Percentiles rank a stretch among this genome's conserved stretches.
Evolutionary conservation across 1,140 invertebrate species (phyloP).

Genomic region (Brachionus plicatilis): DNA sequence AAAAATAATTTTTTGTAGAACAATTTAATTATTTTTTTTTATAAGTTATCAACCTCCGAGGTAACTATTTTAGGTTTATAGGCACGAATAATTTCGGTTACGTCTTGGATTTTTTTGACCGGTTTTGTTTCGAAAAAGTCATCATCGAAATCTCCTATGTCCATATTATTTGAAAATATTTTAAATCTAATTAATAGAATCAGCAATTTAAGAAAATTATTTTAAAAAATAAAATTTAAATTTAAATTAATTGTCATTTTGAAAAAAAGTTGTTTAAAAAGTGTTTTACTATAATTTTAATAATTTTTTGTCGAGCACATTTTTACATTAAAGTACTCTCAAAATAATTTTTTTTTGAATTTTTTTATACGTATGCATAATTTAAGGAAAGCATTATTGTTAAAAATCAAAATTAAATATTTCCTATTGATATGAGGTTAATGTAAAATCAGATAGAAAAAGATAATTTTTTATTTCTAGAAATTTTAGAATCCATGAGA

Average conservation of each 20-base stretch:
- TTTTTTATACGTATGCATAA: conserved; percentile 19
- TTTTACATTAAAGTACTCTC: background rate
- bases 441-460: background rate
- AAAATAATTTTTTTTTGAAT: background rate
- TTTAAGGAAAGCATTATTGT: background rate
- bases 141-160: conserved; percentile 35
- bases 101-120: background rate
- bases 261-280: background rate
- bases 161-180: background rate
- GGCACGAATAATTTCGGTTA: background rate
- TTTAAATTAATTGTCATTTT: background rate
- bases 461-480: background rate
- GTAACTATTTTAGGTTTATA: conserved; percentile 21
- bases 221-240: background rate
- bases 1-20: background rate
- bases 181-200: background rate
- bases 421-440: background rate
- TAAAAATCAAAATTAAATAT: background rate
- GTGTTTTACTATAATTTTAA: too few relatives aligned
- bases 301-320: background rate
- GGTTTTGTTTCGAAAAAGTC: conserved; percentile 32
- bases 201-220: background rate
- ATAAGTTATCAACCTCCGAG: background rate
- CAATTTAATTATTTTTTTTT: background rate
- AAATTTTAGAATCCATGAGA: background rate